These are phyloP conservation scores for Empidonax alnorum DNA, from an alignment of 2,113 vertebrate genomes.

Conservation along the genomic window DNA sequence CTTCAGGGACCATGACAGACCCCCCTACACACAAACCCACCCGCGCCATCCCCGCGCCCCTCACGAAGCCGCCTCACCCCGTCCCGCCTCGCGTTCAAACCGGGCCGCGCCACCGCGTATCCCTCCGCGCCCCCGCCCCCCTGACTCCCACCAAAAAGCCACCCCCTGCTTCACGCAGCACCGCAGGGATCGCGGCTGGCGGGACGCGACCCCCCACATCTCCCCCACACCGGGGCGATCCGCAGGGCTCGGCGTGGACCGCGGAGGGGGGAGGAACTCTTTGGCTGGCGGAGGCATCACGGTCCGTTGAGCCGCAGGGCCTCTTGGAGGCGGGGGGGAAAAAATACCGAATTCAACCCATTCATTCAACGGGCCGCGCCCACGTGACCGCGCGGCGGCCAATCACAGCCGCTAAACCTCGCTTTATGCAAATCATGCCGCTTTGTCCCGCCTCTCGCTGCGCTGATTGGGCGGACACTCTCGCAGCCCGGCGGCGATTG, in stretches of 20 bases:
- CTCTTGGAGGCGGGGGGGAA: rapidly evolving
- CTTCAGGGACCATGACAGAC: no score
- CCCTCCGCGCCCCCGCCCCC: background rate
- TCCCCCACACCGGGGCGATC: no score
- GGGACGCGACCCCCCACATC: rapidly evolving
- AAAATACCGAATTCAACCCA: background rate
- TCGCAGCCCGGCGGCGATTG: background rate
- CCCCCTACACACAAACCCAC: no score
- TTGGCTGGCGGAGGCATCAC: background rate
- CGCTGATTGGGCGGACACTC: background rate
- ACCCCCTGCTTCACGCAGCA: rapidly evolving
- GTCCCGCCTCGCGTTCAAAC: background rate
- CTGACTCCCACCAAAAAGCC: background rate
- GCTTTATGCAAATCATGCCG: rapidly evolving
- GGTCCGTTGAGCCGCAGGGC: rapidly evolving
- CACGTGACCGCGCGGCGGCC: background rate
- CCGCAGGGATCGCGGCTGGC: no score
- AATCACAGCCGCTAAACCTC: background rate
- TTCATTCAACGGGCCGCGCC: background rate
- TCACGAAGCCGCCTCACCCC: no score
- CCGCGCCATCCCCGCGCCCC: no score
- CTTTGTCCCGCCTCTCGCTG: background rate
- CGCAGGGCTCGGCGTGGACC: background rate
- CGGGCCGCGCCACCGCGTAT: background rate
- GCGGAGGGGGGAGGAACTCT: background rate